phyloP scores from a whole-genome alignment of 2,888 invertebrate genomes.

The Lasioglossum figueresi region DNA sequence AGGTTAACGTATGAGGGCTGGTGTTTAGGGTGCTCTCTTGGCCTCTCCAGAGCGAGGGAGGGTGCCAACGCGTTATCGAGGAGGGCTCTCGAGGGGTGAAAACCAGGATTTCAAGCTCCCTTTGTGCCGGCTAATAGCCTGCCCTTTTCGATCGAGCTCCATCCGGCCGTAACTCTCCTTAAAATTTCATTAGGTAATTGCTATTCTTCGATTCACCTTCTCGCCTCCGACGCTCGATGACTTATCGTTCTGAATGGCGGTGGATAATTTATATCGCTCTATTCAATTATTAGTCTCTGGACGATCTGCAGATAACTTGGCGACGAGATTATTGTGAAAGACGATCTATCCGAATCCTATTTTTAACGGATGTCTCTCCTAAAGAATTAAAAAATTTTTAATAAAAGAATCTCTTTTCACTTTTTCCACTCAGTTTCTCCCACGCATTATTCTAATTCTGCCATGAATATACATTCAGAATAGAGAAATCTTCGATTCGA shows the following conservation, averaged over 20 bases:
- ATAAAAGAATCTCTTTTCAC: too few species aligned
- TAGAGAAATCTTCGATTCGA: too few species aligned
- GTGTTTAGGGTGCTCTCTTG: constrained; percentile 5
- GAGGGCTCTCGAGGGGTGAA: not conserved
- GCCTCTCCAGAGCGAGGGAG: constrained; percentile 8
- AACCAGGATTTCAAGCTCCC: constrained; percentile 2
- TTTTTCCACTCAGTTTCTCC: too few species aligned
- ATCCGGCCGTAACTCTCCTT: too few species aligned
- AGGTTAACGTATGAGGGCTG: constrained; percentile 30
- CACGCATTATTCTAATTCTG: too few species aligned
- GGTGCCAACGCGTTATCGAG: constrained; percentile 9
- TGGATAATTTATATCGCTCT: not conserved
- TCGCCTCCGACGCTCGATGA: not conserved
- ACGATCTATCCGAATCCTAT: not conserved
- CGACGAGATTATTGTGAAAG: not conserved
- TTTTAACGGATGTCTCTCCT: not conserved
- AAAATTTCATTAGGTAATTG: constrained; percentile 2
- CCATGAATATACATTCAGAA: too few species aligned
- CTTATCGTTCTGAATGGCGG: not conserved
- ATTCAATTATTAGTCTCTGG: not conserved
- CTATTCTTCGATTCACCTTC: constrained; percentile 1
- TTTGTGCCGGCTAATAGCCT: not conserved
- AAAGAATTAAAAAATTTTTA: too few species aligned
- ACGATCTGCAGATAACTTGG: not conserved
- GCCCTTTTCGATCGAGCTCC: not conserved